These are phyloP conservation scores for Cyprinus carpio DNA, from an alignment of 2,113 vertebrate species.

Conservation along the genomic window DNA sequence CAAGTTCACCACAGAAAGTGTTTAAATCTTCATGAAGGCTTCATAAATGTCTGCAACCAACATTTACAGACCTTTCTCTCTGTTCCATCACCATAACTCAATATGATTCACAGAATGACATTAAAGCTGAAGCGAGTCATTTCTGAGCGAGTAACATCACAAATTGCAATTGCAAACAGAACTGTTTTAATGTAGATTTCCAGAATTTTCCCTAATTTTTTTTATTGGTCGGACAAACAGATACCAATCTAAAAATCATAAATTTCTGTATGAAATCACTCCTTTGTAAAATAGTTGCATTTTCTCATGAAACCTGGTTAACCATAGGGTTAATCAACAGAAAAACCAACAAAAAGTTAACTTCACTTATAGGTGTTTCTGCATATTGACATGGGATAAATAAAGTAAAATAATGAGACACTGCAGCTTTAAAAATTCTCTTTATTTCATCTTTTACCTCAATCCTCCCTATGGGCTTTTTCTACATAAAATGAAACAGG, in stretches of 20 bases:
- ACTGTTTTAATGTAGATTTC: neutral
- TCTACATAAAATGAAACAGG: neutral
- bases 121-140: neutral
- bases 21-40: conserved; percentile 49
- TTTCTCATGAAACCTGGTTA: neutral
- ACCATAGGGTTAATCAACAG: neutral
- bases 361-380: neutral
- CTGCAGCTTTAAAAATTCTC: neutral
- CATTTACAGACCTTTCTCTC: conserved; percentile 23
- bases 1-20: conserved; percentile 47
- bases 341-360: neutral
- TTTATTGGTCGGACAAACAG: neutral
- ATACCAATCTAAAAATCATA: too few relatives aligned
- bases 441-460: neutral
- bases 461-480: neutral
- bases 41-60: conserved; percentile 27
- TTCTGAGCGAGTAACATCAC: neutral
- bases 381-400: neutral
- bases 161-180: neutral
- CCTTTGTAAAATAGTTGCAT: too few relatives aligned
- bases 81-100: neutral
- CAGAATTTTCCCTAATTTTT: too few relatives aligned
- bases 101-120: neutral
- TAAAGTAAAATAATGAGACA: neutral
- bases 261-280: too few relatives aligned